These are phyloP conservation scores for Pseudochromis fuscus DNA, from an alignment of 2,797 vertebrate genomes.

Conservation along the genomic window DNA sequence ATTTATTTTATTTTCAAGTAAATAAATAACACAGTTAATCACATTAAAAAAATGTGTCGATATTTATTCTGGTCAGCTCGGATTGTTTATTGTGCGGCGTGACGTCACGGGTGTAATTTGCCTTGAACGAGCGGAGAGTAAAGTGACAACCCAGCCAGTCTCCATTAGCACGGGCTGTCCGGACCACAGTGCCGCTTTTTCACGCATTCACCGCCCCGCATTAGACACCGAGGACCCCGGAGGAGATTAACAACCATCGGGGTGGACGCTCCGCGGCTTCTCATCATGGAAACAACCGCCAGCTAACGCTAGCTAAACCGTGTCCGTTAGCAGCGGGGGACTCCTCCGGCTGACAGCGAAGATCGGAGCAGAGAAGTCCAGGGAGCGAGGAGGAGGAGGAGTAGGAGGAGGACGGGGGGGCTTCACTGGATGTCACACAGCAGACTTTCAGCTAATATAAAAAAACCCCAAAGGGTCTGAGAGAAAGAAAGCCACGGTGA, in stretches of 20 bases:
- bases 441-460: slow-evolving; percentile 28
- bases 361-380: slow-evolving; percentile 23
- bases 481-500: slow-evolving; percentile 30
- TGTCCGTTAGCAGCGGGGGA: slow-evolving; percentile 37
- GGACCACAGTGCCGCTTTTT: background rate
- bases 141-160: slow-evolving; percentile 48
- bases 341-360: slow-evolving; percentile 29
- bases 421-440: slow-evolving; percentile 37
- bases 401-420: slow-evolving; percentile 25
- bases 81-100: slow-evolving; percentile 52
- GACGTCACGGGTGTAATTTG: slow-evolving; percentile 75
- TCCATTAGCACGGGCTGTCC: slow-evolving; percentile 20
- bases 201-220: background rate
- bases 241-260: background rate
- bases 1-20: background rate
- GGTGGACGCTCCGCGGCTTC: background rate
- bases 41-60: background rate
- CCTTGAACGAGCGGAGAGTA: slow-evolving; percentile 40
- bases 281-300: background rate
- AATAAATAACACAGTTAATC: background rate
- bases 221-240: too few relatives aligned
- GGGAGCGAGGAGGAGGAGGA: slow-evolving; percentile 6
- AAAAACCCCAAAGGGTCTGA: slow-evolving; percentile 2
- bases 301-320: slow-evolving; percentile 5
- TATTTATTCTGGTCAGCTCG: background rate